Evolutionary conservation across 64 coral and sea anemone species (phyloP), one percentile per base, ranked within the genome.

Genomic region (Montipora foliosa): DNA sequence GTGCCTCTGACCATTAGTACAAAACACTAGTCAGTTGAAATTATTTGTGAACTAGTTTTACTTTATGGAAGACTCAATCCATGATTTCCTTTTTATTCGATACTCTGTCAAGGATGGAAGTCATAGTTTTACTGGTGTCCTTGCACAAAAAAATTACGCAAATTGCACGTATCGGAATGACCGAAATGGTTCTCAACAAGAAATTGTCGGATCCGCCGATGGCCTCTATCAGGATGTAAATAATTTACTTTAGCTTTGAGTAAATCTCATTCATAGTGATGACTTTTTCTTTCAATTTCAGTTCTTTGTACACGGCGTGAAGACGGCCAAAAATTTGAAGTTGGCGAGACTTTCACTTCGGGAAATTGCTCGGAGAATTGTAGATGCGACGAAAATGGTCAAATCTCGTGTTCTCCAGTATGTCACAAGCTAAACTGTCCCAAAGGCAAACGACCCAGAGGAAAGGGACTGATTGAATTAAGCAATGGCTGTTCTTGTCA

Each of bases 381-480:
- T 45, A 80, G 75, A 5, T 93, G 91, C 62, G 87, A 84, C n/a
- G 81, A 87, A 21, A 86, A 93, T n/a, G 83, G 74, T 47, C 52
- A 82, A 48, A 83, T 93, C 25, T 53, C 49, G 2, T 93, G 91
- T 55, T 25, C 10, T 1, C 91, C 91, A 2, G 21, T 64, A 8
- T 93, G 91, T 58, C 25, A 61, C 14, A 88, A 77, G 50, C 68
- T 80, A 51, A 87, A 74, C 22, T 93, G 91, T 21, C 83, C 75
- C 57, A 78, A 55, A n/a, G 91, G 91, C n/a, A 85, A 5, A 8
- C 61, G 82, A 15, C 82, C 61, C 61, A 85, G 46, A 70, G 46
- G 82, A 5, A 64, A 49, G 1, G 82, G 62, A 44, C 44, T 6
- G 5, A 7, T 85, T 5, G 62, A 17, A 49, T 57, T 45, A 25